A percentile compares a stretch with the other conserved stretches of the same genome.
These are phyloP conservation scores for Lasioglossum figueresi DNA, from an alignment of 2,888 invertebrate species.

Conservation along the genomic window DNA sequence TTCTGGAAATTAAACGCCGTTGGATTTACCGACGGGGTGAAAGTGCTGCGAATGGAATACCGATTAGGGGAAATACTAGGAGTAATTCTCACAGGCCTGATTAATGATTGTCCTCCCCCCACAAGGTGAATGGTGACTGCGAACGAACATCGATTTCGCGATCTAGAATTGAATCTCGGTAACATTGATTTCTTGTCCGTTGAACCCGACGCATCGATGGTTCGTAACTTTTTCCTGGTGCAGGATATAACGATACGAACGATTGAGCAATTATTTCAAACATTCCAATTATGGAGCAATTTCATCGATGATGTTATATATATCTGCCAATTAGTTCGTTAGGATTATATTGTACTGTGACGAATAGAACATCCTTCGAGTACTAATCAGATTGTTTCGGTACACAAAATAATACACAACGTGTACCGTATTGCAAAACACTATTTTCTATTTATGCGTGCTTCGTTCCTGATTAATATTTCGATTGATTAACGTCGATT, in stretches of 20 bases:
- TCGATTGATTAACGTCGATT: not conserved
- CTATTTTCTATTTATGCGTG: not conserved
- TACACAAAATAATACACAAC: not conserved
- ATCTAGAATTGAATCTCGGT: slow-evolving; percentile 15
- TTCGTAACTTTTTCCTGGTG: not conserved
- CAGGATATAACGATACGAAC: not conserved
- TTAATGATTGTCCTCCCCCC: slow-evolving; percentile 19
- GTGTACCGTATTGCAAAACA: not conserved
- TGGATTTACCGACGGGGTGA: slow-evolving; percentile 25
- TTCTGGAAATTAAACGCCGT: slow-evolving; percentile 41
- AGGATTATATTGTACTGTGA: not conserved
- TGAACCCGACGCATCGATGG: too few species aligned
- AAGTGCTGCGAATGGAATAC: slow-evolving; percentile 40
- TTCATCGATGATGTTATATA: not conserved
- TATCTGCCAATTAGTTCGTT: not conserved
- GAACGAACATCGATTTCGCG: slow-evolving; percentile 31
- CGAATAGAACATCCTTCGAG: not conserved
- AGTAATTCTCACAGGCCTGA: slow-evolving; percentile 31
- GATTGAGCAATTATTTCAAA: not conserved
- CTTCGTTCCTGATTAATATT: not conserved
- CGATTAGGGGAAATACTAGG: slow-evolving; percentile 39
- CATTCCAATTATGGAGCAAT: not conserved
- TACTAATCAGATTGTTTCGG: not conserved
- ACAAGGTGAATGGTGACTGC: not conserved
- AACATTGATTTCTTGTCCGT: not conserved